Percentiles rank a stretch among this genome's conserved stretches.
Conservation (phyloP, 2,113 vertebrate species). For the Crotophaga sulcirostris region DNA sequence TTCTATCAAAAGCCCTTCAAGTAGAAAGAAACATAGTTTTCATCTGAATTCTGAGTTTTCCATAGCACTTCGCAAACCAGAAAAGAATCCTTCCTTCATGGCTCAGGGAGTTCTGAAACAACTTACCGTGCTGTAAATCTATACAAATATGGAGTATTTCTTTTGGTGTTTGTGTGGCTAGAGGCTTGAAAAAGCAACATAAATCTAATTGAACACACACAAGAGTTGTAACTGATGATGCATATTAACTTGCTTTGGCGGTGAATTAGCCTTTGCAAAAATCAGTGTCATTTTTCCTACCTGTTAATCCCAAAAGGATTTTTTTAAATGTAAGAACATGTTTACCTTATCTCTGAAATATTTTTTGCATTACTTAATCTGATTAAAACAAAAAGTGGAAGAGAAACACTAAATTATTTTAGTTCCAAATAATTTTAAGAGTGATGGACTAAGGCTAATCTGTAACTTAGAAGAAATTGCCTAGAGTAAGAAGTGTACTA, state of each 20-base stretch:
- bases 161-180: background rate
- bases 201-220: background rate
- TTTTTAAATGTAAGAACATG: background rate
- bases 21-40: background rate
- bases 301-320: background rate
- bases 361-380: background rate
- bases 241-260: background rate
- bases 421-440: background rate
- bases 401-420: background rate
- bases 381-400: background rate
- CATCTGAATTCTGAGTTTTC: background rate
- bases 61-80: background rate
- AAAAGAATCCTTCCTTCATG: background rate
- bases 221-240: background rate
- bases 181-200: background rate
- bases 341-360: background rate
- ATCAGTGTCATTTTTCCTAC: background rate
- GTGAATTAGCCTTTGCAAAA: background rate
- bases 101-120: background rate
- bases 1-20: background rate
- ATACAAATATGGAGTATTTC: background rate
- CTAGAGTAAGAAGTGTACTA: background rate
- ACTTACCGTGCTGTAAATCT: background rate
- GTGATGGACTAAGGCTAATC: background rate
- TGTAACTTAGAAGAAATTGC: background rate